These are phyloP conservation scores for Pogonocherus hispidulus DNA, from an alignment of 2,888 invertebrate genomes.

Conservation along the genomic window DNA sequence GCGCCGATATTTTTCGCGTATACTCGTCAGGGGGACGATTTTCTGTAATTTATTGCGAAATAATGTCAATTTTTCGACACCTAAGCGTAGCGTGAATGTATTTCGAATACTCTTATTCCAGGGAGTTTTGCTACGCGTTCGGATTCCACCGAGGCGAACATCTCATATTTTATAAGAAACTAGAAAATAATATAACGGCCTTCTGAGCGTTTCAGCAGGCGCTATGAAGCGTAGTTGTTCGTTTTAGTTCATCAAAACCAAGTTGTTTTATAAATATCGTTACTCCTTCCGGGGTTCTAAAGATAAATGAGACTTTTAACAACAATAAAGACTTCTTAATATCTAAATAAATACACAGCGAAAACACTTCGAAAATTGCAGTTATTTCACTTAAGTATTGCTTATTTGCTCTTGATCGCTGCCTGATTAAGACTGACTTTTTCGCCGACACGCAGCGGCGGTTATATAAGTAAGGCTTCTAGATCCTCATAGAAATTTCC, in stretches of 20 bases:
- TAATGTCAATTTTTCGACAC: conserved; percentile 65
- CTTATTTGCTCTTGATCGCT: too few species aligned
- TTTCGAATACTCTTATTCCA: conserved; percentile 41
- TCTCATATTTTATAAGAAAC: conserved; percentile 37
- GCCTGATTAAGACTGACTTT: too few species aligned
- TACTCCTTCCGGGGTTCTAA: too few species aligned
- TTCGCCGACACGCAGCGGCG: too few species aligned
- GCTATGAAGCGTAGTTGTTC: background rate
- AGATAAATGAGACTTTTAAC: too few species aligned
- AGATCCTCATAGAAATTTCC: too few species aligned
- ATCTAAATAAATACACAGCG: too few species aligned
- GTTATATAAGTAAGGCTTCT: too few species aligned
- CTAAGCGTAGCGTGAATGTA: conserved; percentile 46
- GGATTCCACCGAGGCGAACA: conserved; percentile 37
- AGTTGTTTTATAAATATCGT: too few species aligned
- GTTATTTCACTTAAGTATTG: too few species aligned
- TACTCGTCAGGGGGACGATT: conserved; percentile 65
- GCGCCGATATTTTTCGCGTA: conserved; percentile 62
- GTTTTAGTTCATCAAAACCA: background rate
- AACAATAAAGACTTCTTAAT: too few species aligned
- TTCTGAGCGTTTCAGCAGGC: background rate
- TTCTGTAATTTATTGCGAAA: conserved; percentile 66
- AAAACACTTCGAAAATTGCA: too few species aligned
- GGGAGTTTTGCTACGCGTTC: conserved; percentile 11
- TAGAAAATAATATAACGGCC: conserved; percentile 32